phyloP scores from a whole-genome alignment of 2,888 invertebrate genomes.

The Myathropa florea region DNA sequence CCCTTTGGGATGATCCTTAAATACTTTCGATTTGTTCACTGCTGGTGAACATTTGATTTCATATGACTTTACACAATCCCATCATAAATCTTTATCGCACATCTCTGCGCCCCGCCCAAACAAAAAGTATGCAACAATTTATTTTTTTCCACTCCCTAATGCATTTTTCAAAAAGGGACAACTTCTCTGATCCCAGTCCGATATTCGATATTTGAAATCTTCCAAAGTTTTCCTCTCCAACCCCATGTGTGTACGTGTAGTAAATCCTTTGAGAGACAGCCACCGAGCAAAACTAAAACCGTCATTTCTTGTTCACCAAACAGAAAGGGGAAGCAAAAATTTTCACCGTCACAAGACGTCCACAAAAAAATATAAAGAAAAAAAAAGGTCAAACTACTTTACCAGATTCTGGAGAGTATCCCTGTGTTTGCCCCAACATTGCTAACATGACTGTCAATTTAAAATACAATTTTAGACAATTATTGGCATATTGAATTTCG shows the following conservation, averaged over 20 bases:
- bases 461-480: conserved; percentile 70
- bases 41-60: neutral
- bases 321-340: conserved; percentile 25
- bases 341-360: conserved; percentile 16
- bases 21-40: neutral
- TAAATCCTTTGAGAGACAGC: neutral
- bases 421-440: conserved; percentile 35
- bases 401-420: neutral
- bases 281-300: neutral
- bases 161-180: neutral
- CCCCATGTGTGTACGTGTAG: neutral
- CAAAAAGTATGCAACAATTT: neutral
- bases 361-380: neutral
- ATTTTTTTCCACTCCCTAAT: neutral
- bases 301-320: conserved; percentile 28
- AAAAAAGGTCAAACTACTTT: conserved; percentile 17
- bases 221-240: neutral
- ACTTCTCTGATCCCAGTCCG: neutral
- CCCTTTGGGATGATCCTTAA: neutral
- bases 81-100: neutral
- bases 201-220: neutral
- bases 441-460: conserved; percentile 68
- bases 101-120: neutral
- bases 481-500: conserved; percentile 70
- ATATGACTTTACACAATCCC: neutral